Conservation (phyloP, 2,113 vertebrate genomes). For the Tragelaphus scriptus region DNA sequence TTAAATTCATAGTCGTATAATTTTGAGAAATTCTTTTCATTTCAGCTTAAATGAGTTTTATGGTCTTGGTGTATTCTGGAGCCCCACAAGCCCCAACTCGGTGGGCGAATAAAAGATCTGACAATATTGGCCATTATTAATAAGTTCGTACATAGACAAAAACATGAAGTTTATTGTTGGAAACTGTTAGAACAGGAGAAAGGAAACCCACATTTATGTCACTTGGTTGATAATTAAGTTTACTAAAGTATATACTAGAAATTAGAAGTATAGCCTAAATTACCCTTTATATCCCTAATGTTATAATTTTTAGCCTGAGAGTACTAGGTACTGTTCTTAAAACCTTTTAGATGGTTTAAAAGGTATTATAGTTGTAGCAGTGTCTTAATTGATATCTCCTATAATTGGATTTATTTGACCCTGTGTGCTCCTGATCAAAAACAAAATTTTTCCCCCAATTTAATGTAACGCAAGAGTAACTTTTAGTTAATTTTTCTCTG, state of each 20-base stretch:
- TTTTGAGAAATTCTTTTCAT: conserved; percentile 16
- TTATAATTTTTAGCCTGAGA: background rate
- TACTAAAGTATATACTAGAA: conserved; percentile 28
- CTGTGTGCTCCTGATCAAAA: background rate
- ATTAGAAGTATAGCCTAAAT: background rate
- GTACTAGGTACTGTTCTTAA: background rate
- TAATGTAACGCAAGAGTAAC: background rate
- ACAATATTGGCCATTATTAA: background rate
- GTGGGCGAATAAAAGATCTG: background rate
- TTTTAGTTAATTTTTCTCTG: background rate
- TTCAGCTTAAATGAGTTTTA: background rate
- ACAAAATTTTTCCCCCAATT: background rate
- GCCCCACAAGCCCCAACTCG: background rate
- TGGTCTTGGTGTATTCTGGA: background rate
- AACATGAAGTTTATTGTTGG: background rate
- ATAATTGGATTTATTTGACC: conserved; percentile 5
- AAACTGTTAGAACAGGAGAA: background rate
- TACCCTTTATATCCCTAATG: background rate
- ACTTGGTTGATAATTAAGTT: conserved; percentile 14
- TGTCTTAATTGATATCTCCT: background rate
- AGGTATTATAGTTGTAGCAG: background rate
- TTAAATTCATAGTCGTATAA: conserved; percentile 5
- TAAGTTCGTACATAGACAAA: background rate
- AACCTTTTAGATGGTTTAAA: background rate
- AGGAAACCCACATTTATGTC: background rate